Conservation (phyloP, 2,113 vertebrate species). For the Alligator mississippiensis region DNA sequence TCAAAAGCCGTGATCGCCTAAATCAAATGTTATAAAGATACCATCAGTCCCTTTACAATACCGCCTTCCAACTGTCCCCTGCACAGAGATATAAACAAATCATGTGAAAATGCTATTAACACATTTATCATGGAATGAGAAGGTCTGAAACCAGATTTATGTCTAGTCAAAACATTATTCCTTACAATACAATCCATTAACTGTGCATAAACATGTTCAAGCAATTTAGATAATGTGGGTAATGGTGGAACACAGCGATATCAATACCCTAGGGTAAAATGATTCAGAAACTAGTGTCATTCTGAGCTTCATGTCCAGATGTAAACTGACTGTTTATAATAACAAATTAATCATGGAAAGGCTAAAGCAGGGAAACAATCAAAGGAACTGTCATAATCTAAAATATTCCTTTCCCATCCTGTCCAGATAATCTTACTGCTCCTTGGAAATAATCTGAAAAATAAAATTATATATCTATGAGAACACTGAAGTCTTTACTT, state of each 20-base stretch:
- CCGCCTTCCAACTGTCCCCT: neutral
- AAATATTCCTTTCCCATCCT: neutral
- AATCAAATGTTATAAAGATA: neutral
- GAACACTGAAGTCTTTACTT: neutral
- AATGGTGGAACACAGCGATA: conserved; percentile 35
- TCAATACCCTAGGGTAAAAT: conserved; percentile 46
- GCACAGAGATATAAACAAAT: conserved; percentile 43
- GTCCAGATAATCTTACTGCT: neutral
- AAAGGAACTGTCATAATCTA: neutral
- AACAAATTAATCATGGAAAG: conserved; percentile 50
- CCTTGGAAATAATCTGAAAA: neutral
- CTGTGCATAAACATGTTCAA: conserved; percentile 68
- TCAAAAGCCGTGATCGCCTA: neutral
- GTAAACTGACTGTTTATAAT: conserved; percentile 52
- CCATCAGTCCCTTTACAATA: neutral
- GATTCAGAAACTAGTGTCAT: conserved; percentile 59
- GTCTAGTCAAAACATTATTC: conserved; percentile 45
- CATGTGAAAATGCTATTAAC: conserved; percentile 45
- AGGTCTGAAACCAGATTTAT: conserved; percentile 61
- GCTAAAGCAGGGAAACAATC: neutral
- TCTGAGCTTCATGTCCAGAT: conserved; percentile 55
- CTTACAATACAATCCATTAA: conserved; percentile 70
- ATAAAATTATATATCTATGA: neutral
- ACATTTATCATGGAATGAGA: conserved; percentile 39
- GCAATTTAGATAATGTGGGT: conserved; percentile 68